Evolutionary conservation across 2,113 vertebrate species (phyloP).

Genomic region (Perca flavescens): DNA sequence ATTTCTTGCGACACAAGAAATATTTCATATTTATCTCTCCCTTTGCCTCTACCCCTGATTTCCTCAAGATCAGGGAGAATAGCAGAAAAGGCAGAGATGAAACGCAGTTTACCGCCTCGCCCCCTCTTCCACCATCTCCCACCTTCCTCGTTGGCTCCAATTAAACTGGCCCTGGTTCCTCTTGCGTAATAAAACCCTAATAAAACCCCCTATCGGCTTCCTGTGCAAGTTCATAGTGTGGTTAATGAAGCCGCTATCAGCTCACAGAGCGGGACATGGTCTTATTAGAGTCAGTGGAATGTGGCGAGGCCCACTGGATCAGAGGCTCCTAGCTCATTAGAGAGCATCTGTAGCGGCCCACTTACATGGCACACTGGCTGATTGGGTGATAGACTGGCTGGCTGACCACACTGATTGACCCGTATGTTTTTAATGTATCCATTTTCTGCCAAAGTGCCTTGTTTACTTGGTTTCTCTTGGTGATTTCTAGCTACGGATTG

Average conservation of each 20-base stretch:
- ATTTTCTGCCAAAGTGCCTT: constrained; percentile 4
- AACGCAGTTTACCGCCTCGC: constrained; percentile 31
- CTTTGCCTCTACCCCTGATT: constrained; percentile 56
- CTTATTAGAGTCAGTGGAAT: constrained; percentile 74
- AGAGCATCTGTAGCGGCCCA: constrained; percentile 54
- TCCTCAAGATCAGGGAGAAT: constrained; percentile 59
- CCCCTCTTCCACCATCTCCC: constrained; percentile 27
- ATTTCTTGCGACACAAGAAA: constrained; percentile 47
- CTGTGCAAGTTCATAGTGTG: constrained; percentile 71
- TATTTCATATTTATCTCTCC: constrained; percentile 56
- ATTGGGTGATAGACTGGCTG: constrained; percentile 41
- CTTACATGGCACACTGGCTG: constrained; percentile 52
- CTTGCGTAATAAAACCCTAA: constrained; percentile 66
- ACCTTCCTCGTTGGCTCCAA: constrained; percentile 64
- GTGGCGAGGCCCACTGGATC: constrained; percentile 60
- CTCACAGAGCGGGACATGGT: constrained; percentile 53
- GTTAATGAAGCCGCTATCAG: constrained; percentile 76
- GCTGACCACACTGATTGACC: constrained; percentile 47
- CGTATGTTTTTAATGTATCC: constrained; percentile 15
- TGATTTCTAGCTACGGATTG: background rate
- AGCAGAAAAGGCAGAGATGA: constrained; percentile 56
- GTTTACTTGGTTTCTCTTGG: constrained; percentile 29
- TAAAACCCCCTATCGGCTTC: constrained; percentile 65
- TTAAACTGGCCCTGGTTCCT: constrained; percentile 66
- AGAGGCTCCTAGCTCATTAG: constrained; percentile 74